phyloP scores from a whole-genome alignment of 2,797 vertebrate species.

The Fistularia tabacaria region DNA sequence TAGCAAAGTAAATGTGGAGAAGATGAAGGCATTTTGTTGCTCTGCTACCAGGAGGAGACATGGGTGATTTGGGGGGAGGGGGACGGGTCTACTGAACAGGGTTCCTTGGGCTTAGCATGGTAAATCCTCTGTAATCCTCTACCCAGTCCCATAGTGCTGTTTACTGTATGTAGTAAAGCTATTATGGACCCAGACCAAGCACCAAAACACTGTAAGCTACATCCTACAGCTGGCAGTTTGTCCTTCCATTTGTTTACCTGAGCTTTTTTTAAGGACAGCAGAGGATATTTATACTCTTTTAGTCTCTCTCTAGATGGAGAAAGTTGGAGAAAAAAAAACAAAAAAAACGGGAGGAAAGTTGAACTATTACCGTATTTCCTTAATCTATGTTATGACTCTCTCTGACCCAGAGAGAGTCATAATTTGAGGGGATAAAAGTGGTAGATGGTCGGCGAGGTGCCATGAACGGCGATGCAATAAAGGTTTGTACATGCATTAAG shows the following conservation, averaged over 20 bases:
- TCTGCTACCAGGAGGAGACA: slow-evolving; percentile 26
- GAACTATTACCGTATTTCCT: no score
- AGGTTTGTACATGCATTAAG: no score
- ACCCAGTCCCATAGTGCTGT: slow-evolving; percentile 47
- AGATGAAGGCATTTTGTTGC: slow-evolving; percentile 26
- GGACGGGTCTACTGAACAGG: slow-evolving; percentile 53
- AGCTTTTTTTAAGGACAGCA: slow-evolving; percentile 12
- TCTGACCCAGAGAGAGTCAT: no score
- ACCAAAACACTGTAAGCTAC: slow-evolving; percentile 11
- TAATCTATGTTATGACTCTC: no score
- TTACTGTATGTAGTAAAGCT: slow-evolving; percentile 61
- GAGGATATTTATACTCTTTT: slow-evolving; percentile 26
- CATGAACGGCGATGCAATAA: no score
- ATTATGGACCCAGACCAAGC: slow-evolving; percentile 38
- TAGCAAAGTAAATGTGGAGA: slow-evolving; percentile 6
- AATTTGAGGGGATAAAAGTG: no score
- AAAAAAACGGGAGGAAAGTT: no score
- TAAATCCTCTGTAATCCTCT: slow-evolving; percentile 78
- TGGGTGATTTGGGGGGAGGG: slow-evolving; percentile 17
- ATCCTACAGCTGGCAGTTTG: slow-evolving; percentile 8
- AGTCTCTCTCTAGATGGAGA: slow-evolving; percentile 43
- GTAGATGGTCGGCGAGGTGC: no score
- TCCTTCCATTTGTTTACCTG: slow-evolving; percentile 26
- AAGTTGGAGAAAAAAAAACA: not conserved
- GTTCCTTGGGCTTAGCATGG: slow-evolving; percentile 66